Evolutionary conservation across 2,797 vertebrate species (phyloP).

Genomic region (Enteromius anoplus): DNA sequence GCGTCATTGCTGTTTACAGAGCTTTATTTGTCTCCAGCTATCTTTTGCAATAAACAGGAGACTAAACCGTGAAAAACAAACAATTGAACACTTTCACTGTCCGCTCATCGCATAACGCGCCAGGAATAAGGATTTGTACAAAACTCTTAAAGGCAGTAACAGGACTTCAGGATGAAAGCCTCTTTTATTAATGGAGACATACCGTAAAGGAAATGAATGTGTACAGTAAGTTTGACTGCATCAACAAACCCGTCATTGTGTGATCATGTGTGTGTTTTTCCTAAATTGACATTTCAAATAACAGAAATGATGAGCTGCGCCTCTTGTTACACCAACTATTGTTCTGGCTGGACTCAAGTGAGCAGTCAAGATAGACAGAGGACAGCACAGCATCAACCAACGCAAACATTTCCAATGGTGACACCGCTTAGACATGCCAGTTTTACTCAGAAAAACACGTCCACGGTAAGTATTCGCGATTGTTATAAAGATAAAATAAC

Average conservation of each 20-base stretch:
- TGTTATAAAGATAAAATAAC: background rate
- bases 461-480: conserved; percentile 28
- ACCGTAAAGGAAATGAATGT: background rate
- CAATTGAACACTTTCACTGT: background rate
- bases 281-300: background rate
- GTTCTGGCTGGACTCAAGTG: background rate
- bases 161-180: conserved; percentile 5
- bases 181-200: background rate
- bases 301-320: background rate
- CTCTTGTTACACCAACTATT: background rate
- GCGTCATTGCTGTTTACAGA: background rate
- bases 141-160: background rate
- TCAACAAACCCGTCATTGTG: background rate
- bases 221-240: conserved; percentile 5
- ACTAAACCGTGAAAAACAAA: background rate
- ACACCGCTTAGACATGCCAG: conserved; percentile 39
- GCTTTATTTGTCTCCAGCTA: background rate
- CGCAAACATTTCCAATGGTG: conserved; percentile 12
- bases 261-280: conserved; percentile 6
- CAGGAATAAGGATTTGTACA: background rate
- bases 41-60: background rate
- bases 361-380: conserved; percentile 14
- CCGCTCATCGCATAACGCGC: background rate
- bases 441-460: conserved; percentile 18
- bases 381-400: background rate